These are phyloP conservation scores for Nicator chloris DNA, from an alignment of 2,113 vertebrate species.

Conservation along the genomic window DNA sequence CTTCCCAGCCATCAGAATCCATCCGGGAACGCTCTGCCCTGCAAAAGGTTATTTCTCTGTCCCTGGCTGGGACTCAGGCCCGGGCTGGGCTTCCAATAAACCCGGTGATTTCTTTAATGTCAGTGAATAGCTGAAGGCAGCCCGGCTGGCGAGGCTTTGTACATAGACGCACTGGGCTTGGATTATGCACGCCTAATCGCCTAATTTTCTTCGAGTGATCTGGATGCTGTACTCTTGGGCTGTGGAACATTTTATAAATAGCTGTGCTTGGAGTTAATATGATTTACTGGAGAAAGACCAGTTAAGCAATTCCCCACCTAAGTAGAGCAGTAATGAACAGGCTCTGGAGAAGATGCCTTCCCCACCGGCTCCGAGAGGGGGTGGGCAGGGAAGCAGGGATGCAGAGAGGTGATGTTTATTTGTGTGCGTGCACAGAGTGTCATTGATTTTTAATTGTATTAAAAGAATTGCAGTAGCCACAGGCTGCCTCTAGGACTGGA, in stretches of 20 bases:
- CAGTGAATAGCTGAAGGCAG: constrained; percentile 46
- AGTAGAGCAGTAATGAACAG: constrained; percentile 60
- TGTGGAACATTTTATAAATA: constrained; percentile 60
- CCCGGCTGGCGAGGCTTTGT: constrained; percentile 24
- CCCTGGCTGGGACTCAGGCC: neutral
- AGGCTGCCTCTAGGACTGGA: constrained; percentile 54
- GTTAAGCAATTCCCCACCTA: constrained; percentile 62
- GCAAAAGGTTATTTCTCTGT: neutral
- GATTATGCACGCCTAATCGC: constrained; percentile 59
- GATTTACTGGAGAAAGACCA: constrained; percentile 63
- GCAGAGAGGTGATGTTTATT: constrained; percentile 50
- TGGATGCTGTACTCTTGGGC: constrained; percentile 47
- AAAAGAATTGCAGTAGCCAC: constrained; percentile 46
- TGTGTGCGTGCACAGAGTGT: constrained; percentile 16
- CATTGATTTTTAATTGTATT: constrained; percentile 45
- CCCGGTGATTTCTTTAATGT: neutral
- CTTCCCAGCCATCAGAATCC: neutral
- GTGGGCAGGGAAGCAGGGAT: constrained; percentile 20
- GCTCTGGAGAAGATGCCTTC: constrained; percentile 55
- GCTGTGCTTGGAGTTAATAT: constrained; percentile 60
- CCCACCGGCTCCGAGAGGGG: neutral
- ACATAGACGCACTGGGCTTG: neutral
- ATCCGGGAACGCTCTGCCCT: neutral
- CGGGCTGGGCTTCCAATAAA: neutral
- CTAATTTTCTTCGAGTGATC: constrained; percentile 60